Evolutionary conservation across 2,797 vertebrate species (phyloP).

Genomic region (Leptoclinus maculatus): DNA sequence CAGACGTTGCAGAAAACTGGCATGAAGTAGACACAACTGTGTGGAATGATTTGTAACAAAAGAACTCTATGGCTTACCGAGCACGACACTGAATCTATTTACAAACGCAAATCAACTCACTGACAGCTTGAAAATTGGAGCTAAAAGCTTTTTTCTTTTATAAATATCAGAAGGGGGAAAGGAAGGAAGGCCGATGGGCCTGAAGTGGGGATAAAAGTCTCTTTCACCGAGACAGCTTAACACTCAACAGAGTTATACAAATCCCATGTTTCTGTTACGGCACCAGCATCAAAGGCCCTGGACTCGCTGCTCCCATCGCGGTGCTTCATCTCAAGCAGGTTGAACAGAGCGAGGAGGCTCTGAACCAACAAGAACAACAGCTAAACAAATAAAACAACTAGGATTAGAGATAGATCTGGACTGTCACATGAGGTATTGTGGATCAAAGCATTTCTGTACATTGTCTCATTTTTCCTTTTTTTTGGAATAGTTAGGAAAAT

Average conservation of each 20-base stretch:
- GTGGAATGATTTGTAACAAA: constrained; percentile 81
- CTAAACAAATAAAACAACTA: constrained; percentile 75
- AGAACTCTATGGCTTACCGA: constrained; percentile 85
- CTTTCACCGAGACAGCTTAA: constrained; percentile 85
- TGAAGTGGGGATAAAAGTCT: constrained; percentile 81
- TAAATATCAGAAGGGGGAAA: constrained; percentile 82
- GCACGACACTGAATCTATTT: constrained; percentile 77
- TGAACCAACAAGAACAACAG: constrained; percentile 78
- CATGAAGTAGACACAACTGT: constrained; percentile 73
- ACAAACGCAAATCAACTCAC: constrained; percentile 78
- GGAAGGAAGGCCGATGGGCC: constrained; percentile 73
- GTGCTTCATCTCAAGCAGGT: constrained; percentile 47
- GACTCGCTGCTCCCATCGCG: constrained; percentile 70
- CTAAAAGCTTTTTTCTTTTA: constrained; percentile 77
- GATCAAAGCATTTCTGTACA: constrained; percentile 88
- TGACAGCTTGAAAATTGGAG: constrained; percentile 77
- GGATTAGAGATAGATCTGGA: constrained; percentile 83
- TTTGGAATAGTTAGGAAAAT: constrained; percentile 97
- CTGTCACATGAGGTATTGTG: constrained; percentile 97
- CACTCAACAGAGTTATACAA: constrained; percentile 85
- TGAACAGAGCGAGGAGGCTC: constrained; percentile 83
- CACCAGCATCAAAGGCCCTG: constrained; percentile 58
- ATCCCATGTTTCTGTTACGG: constrained; percentile 81
- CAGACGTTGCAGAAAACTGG: constrained; percentile 73
- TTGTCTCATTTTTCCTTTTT: constrained; percentile 70